Evolutionary conservation across 2,888 invertebrate genomes (phyloP).

Genomic region (Darwinula stevensoni): DNA sequence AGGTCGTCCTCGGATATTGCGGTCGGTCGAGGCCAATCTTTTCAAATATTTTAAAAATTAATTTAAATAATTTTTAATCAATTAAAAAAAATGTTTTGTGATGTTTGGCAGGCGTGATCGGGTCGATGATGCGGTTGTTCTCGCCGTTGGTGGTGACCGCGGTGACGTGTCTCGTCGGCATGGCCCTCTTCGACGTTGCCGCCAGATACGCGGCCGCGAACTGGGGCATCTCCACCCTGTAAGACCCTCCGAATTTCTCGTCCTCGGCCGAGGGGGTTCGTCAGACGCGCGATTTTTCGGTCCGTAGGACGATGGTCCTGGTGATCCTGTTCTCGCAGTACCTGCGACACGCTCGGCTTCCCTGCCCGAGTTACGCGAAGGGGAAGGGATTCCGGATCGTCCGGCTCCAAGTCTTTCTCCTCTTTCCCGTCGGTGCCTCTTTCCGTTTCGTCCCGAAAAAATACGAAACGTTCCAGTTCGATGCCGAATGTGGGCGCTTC

Average conservation of each 20-base stretch:
- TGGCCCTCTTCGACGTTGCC: conserved; percentile 52
- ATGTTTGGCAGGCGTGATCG: conserved; percentile 29
- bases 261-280: too few relatives aligned
- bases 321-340: conserved; percentile 50
- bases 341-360: conserved; percentile 30
- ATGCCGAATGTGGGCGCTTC: too few relatives aligned
- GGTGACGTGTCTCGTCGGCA: conserved; percentile 48
- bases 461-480: too few relatives aligned
- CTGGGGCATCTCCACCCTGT: conserved; percentile 56
- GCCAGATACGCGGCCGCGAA: conserved; percentile 46
- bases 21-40: too few relatives aligned
- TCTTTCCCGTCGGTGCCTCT: conserved; percentile 12
- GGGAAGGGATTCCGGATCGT: conserved; percentile 7
- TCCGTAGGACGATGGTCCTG: conserved; percentile 39
- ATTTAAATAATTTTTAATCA: not conserved
- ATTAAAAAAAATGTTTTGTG: not conserved
- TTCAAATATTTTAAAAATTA: too few relatives aligned
- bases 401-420: conserved; percentile 8
- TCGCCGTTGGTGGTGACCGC: conserved; percentile 59
- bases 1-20: conserved; percentile 32
- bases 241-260: too few relatives aligned
- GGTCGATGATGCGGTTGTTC: conserved; percentile 36
- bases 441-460: too few relatives aligned
- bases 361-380: conserved; percentile 23
- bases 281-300: too few relatives aligned